phyloP scores from a whole-genome alignment of 2,797 vertebrate species.

The Ptychobarbus kaznakovi region DNA sequence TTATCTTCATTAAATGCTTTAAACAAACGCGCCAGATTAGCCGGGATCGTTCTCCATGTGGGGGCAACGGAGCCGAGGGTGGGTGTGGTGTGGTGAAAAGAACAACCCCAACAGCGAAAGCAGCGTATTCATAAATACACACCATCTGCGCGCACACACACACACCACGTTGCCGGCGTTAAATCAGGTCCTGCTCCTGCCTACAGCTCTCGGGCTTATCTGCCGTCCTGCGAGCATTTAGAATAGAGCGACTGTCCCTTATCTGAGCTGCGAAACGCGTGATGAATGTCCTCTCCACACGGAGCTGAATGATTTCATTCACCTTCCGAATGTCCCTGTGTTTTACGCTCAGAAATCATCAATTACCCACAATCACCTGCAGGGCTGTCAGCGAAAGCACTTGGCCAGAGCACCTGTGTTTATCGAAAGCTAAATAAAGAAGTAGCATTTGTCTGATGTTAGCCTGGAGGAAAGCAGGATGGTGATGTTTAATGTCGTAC shows the following conservation, averaged over 20 bases:
- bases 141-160: slow-evolving; percentile 18
- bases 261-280: slow-evolving; percentile 71
- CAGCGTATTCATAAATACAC: slow-evolving; percentile 10
- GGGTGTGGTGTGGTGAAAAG: slow-evolving; percentile 40
- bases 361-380: slow-evolving; percentile 59
- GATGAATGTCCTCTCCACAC: slow-evolving; percentile 76
- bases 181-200: slow-evolving; percentile 55
- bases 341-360: slow-evolving; percentile 58
- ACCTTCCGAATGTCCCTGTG: slow-evolving; percentile 71
- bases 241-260: slow-evolving; percentile 73
- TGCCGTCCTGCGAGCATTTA: slow-evolving; percentile 76
- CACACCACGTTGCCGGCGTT: slow-evolving; percentile 11
- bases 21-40: slow-evolving; percentile 75
- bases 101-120: slow-evolving; percentile 27
- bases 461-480: slow-evolving; percentile 19
- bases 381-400: slow-evolving; percentile 41
- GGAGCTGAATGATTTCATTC: slow-evolving; percentile 71
- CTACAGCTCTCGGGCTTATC: slow-evolving; percentile 77
- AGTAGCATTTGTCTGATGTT: slow-evolving; percentile 26
- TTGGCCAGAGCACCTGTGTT: slow-evolving; percentile 43
- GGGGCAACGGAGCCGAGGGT: slow-evolving; percentile 49
- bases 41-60: slow-evolving; percentile 24
- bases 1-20: slow-evolving; percentile 76
- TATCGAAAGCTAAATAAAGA: slow-evolving; percentile 46
- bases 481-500: slow-evolving; percentile 8